Conservation (phyloP, 2,113 vertebrate genomes). For the Indri indri region DNA sequence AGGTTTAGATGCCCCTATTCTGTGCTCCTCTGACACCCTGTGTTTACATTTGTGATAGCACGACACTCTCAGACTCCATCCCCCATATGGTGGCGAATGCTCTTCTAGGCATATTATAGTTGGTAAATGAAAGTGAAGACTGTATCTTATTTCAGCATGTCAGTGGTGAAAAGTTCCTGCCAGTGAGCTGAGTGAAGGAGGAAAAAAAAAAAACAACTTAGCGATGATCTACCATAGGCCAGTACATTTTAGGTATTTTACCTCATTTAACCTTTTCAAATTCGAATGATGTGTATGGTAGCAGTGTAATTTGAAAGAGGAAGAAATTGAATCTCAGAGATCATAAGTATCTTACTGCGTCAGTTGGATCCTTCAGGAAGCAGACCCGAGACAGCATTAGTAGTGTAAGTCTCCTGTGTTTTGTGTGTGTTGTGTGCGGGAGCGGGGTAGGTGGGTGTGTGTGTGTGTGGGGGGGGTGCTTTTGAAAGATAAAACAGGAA, state of each 20-base stretch:
- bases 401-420: neutral
- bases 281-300: neutral
- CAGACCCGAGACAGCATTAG: neutral
- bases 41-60: neutral
- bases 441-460: too few relatives aligned
- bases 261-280: neutral
- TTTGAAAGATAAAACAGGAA: neutral
- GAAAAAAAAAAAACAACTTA: neutral
- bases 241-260: too few relatives aligned
- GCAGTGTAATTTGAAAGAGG: neutral
- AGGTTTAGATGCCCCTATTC: neutral
- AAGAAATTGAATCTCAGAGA: neutral
- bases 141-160: neutral
- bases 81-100: accelerated
- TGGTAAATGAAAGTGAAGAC: neutral
- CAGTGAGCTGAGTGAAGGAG: neutral
- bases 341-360: neutral
- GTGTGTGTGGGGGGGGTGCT: accelerated
- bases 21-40: neutral
- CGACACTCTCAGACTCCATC: neutral
- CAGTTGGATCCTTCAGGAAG: neutral
- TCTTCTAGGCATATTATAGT: neutral
- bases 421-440: neutral
- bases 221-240: neutral
- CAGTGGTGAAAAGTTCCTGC: neutral